Evolutionary conservation across 2,113 vertebrate genomes (phyloP), one percentile per base, ranked within the genome.

Genomic region (Xiphophorus hellerii): DNA sequence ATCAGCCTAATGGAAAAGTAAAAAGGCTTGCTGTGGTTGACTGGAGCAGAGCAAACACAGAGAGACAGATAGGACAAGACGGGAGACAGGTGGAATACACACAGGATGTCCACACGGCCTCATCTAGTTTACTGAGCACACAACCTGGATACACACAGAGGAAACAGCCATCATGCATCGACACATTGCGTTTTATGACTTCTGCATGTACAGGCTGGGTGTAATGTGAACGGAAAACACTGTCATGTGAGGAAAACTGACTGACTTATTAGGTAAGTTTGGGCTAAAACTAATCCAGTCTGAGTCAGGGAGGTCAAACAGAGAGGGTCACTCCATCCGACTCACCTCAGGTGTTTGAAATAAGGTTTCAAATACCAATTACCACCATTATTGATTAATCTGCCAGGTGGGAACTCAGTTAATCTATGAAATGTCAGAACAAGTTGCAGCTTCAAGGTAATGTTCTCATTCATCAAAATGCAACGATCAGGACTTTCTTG

Each of bases 1-100:
- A 92, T 91, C 89, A 88, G 79, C 68, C 80, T 93, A 91, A 93
- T 93, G 89, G 88, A 88, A 86, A 85, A 86, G 84, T 83, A 89
- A 92, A 84, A 88, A 76, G 65, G 33, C 44, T 35, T 76, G 84
- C 74, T 87, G 30, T 86, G 84, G 79, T 90, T 90, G 82, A 89
- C 82, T 86, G 77, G 64, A 79, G 86, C 39, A 83, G 87, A 83
- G 81, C 81, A 91, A 91, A 92, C 80, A 91, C 62, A 72, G 64
- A 66, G 74, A 83, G 74, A 77, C 65, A 74, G 83, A 90, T 85
- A 88, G 73, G 77, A 80, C 64, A 76, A 79, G 80, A 78, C 66
- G 77, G 66, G 78, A 74, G 70, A 77, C 85, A 90, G 92, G 89
- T 93, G 80, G 69, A 81, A 80, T 62, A 89, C 85, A 85, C 85